A percentile compares a stretch with the other conserved stretches of the same genome.
Evolutionary conservation across 2,113 vertebrate genomes (phyloP).

Genomic region (Epinephelus fuscoguttatus): DNA sequence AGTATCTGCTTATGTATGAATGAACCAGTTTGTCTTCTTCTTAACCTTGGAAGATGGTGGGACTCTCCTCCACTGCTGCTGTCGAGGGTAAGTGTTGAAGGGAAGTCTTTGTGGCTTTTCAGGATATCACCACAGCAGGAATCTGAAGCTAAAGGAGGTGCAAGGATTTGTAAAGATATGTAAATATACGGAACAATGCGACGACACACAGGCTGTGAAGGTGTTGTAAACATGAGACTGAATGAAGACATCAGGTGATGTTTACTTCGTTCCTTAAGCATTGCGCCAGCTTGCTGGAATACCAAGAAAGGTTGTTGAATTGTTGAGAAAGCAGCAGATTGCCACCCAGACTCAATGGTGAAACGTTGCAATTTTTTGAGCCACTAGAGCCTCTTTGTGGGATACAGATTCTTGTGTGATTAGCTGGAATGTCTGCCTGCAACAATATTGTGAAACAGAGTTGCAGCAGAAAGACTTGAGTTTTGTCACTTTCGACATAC

Average conservation of each 20-base stretch:
- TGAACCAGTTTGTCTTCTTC: slow-evolving; percentile 30
- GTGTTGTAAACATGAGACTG: not conserved
- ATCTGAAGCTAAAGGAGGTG: not conserved
- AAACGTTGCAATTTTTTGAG: slow-evolving; percentile 28
- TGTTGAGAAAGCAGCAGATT: slow-evolving; percentile 47
- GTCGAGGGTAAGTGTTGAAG: slow-evolving; percentile 70
- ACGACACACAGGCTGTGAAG: not conserved
- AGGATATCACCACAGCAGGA: not conserved
- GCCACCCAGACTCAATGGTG: slow-evolving; percentile 16
- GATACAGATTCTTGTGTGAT: slow-evolving; percentile 41
- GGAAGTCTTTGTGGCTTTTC: not conserved
- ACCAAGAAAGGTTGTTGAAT: slow-evolving; percentile 1
- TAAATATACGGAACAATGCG: not conserved
- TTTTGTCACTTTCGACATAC: slow-evolving; percentile 35
- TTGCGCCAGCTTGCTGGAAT: slow-evolving; percentile 20
- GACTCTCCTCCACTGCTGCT: slow-evolving; percentile 72
- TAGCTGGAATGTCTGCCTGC: slow-evolving; percentile 41
- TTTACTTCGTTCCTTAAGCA: slow-evolving; percentile 14
- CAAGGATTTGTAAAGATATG: slow-evolving; percentile 2
- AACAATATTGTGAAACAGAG: slow-evolving; percentile 54
- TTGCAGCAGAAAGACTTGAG: slow-evolving; percentile 14
- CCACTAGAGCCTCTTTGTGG: slow-evolving; percentile 33
- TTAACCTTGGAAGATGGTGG: slow-evolving; percentile 71
- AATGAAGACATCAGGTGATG: slow-evolving; percentile 19
- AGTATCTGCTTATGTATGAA: slow-evolving; percentile 51